Base-by-base conservation (phyloP, 1,140 invertebrate species). In the Micrasema minimum region DNA sequence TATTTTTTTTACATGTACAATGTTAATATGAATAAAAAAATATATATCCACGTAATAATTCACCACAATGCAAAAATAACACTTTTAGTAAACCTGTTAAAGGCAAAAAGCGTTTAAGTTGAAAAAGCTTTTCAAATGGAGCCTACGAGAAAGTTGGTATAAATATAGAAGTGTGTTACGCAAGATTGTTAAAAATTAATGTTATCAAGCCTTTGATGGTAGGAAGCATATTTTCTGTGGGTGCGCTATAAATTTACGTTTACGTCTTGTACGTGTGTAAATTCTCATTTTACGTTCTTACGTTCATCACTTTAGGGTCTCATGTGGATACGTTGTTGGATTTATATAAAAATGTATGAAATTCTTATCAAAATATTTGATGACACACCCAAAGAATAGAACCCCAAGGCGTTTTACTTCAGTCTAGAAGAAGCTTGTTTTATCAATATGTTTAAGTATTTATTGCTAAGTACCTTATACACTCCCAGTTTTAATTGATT, bases 341-440 rank as follows among this genome's bases (percentile, higher is more conserved):
- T 7, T 31, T 4, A 31, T 31, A 31, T 31, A 31, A 31, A 31
- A 31, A 31, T 31, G 7, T 7, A 31, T 31, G 7, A 7, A 23
- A 53, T 55, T 55, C 16, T 55, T 55, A 55, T 55, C 51, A 55
- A 14, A 26, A 55, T 55, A 55, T 55, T 16, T 35, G 51, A 51
- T 23, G 18, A 51, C 22, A 31, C 23, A 23, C 51, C 23, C 31
- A 11, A 14, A 31, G 26, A 31, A 31, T 31, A 31, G 26, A 4
- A 31, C 14, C 23, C 51, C 20, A 16, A 16, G 51, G 51, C 22
- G 26, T 31, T 55, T 55, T 55, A 55, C 26, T 31, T 55, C 16
- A n/a, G 22, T 16, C 31, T 11, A 7, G 2, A 31, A 31, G 3
- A 7, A 4, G 26, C 26, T 31, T 31, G 26, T 4, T 31, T 31